phyloP scores from a whole-genome alignment of 2,113 vertebrate genomes.

The Xenus cinereus region DNA sequence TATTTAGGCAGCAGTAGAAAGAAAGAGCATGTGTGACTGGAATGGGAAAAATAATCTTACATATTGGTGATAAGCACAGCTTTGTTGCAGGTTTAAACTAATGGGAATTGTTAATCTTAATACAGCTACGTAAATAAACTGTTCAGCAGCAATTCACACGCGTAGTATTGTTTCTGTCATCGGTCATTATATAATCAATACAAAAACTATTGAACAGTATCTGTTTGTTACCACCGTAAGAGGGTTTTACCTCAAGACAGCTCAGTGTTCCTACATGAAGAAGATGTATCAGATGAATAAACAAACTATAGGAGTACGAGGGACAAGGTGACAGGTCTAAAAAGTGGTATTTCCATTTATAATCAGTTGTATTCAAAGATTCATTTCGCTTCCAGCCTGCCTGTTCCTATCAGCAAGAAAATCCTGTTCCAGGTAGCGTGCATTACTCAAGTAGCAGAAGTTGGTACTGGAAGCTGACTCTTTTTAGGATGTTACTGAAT shows the following conservation, averaged over 20 bases:
- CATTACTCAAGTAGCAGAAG: not conserved
- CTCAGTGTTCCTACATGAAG: not conserved
- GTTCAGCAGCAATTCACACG: not conserved
- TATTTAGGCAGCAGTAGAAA: not conserved
- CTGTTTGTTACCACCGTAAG: not conserved
- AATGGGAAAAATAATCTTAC: not conserved
- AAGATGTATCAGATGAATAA: not conserved
- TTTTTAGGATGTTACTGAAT: not conserved
- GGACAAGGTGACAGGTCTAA: not conserved
- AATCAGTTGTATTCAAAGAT: not conserved
- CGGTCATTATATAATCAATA: not conserved
- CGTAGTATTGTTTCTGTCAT: not conserved
- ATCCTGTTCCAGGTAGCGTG: not conserved
- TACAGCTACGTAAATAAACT: not conserved
- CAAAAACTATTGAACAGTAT: not conserved
- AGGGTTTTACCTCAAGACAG: not conserved
- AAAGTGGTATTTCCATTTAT: not conserved
- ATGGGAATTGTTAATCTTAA: not conserved
- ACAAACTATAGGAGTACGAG: not conserved
- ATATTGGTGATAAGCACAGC: not conserved
- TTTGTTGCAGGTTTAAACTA: not conserved
- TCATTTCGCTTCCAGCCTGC: not conserved
- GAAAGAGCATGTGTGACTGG: not conserved
- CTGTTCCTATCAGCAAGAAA: not conserved
- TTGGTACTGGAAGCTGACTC: not conserved